Evolutionary conservation across 2,113 vertebrate genomes (phyloP), one percentile per base, ranked within the genome.

Genomic region (Pelobates fuscus): DNA sequence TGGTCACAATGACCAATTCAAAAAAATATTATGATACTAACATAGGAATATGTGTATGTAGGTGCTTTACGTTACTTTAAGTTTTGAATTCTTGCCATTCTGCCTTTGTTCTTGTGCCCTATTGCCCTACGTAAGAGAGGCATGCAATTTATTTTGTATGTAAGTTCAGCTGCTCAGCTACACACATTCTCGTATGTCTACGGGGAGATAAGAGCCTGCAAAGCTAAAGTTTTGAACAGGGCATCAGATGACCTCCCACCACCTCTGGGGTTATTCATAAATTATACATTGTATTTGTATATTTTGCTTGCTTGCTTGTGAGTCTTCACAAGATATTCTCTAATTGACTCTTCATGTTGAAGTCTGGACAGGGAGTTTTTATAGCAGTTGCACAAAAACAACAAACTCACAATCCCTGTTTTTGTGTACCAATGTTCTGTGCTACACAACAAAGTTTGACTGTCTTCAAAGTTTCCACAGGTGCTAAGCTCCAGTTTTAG

Each of bases 261-360:
- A 49, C 44, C 44, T 49, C 44, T 49, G 44, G 44, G 44, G 44
- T 49, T 49, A 49, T 49, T 49, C 8, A 49, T 49, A 49, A 49
- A 49, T 49, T 12, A 49, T 49, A 49, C 8, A 14, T 17, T 17
- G 15, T 15, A 49, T 49, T 49, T 49, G 44, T 49, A 17, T 49
- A 49, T 49, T 49, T 49, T 49, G 44, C 44, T 12, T 12, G 44
- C 44, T 12, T 49, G 44, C 15, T 14, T 49, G 4, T 8, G 44
- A 49, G 44, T 49, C 15, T 37, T 49, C 15, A 49, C 44, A 49
- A 49, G 44, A 17, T 49, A 49, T 49, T 49, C 44, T 14, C 44
- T 5, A 18, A 17, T 18, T 14, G 44, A 1, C 44, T 18, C 44
- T 49, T 17, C 17, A 18, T 17, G 15, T 49, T 49, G 14, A 49